Conservation (phyloP, 2,113 vertebrate species). For the Cheirogaleus medius region DNA sequence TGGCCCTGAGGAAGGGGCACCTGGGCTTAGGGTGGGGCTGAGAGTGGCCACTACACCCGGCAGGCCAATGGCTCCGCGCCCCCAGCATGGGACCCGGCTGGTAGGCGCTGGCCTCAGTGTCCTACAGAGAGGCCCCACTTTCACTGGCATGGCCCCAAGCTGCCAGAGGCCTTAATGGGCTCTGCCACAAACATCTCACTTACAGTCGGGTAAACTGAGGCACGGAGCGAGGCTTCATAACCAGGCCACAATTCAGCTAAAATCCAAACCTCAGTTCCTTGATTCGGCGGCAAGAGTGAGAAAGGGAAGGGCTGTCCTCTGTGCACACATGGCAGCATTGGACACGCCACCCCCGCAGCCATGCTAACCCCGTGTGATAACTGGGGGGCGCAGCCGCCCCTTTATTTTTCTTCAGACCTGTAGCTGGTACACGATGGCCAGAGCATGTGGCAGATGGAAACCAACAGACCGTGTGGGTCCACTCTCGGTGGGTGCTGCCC, state of each 20-base stretch:
- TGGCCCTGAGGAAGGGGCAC: not conserved
- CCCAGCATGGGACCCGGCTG: accelerated
- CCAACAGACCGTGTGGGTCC: not conserved
- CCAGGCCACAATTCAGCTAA: not conserved
- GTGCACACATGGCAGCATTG: accelerated
- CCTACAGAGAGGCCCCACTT: not conserved
- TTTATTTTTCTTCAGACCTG: not conserved
- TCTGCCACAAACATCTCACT: not conserved
- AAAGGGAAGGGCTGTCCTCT: accelerated
- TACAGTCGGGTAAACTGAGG: not conserved
- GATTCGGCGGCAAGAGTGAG: accelerated
- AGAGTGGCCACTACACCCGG: accelerated
- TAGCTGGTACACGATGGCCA: not conserved
- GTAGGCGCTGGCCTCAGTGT: accelerated
- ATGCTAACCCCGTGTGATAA: accelerated
- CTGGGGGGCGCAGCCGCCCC: accelerated
- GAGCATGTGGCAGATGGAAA: not conserved
- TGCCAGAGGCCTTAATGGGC: accelerated
- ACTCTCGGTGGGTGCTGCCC: accelerated
- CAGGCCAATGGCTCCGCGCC: accelerated
- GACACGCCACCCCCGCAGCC: accelerated
- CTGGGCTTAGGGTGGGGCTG: accelerated
- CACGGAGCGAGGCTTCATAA: accelerated
- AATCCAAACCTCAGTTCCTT: accelerated
- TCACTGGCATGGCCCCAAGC: not conserved